A percentile compares a stretch with the other conserved stretches of the same genome.
Conservation (phyloP, 2,797 vertebrate genomes). For the Sebastes hubbsi region DNA sequence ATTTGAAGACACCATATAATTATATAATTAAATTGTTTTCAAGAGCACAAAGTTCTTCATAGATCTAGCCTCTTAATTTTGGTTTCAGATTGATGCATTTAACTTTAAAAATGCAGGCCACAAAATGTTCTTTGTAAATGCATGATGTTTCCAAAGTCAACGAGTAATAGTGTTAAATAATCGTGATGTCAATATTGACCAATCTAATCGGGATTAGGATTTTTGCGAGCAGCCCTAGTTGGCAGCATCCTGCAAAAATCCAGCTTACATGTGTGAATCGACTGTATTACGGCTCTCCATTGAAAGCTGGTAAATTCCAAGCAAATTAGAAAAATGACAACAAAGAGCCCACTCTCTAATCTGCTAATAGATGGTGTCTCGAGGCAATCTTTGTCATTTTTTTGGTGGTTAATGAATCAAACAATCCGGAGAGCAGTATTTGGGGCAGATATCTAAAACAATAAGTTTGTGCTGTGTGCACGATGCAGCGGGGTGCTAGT, state of each 20-base stretch:
- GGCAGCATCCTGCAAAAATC: not conserved
- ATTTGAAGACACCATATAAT: too few species aligned
- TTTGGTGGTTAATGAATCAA: conserved; percentile 46
- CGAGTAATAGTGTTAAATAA: too few species aligned
- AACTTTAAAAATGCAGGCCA: too few species aligned
- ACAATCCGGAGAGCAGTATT: conserved; percentile 39
- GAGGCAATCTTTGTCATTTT: conserved; percentile 25
- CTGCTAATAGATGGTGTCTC: conserved; percentile 20
- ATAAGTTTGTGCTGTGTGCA: conserved; percentile 56
- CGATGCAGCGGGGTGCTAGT: conserved; percentile 60
- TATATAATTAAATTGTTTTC: too few species aligned
- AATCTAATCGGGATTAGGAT: too few species aligned
- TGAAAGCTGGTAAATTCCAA: conserved; percentile 1
- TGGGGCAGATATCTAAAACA: conserved; percentile 61
- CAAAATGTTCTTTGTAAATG: too few species aligned
- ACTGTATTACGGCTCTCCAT: not conserved
- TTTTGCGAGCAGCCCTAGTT: too few species aligned
- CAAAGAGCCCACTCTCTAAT: conserved; percentile 19
- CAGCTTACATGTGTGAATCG: not conserved
- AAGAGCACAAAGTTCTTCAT: too few species aligned
- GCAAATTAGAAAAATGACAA: conserved; percentile 23
- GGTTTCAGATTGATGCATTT: too few species aligned
- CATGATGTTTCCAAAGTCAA: too few species aligned
- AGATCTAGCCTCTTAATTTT: too few species aligned
- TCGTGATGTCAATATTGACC: too few species aligned